These are phyloP conservation scores for Toxotes chatareus DNA, from an alignment of 2,113 vertebrate genomes.

Conservation along the genomic window DNA sequence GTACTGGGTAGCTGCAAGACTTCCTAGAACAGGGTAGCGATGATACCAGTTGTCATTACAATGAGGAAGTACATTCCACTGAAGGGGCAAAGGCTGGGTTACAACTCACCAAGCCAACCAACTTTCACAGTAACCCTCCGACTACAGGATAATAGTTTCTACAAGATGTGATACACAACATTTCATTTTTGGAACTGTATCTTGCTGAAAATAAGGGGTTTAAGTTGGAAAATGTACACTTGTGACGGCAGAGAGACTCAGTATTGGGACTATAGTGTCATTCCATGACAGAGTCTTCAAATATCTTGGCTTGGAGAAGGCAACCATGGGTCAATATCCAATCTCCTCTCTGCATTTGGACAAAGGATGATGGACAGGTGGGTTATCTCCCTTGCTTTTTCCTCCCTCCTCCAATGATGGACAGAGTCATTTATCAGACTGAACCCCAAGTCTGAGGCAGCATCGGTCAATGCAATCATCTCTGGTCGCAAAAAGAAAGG, in stretches of 20 bases:
- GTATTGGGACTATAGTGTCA: conserved; percentile 35
- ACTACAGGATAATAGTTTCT: conserved; percentile 10
- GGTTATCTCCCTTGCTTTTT: conserved; percentile 61
- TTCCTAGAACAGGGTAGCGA: conserved; percentile 6
- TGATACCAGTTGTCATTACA: conserved; percentile 15
- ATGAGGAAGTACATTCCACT: neutral
- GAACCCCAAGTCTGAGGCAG: conserved; percentile 59
- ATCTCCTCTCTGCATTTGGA: conserved; percentile 73
- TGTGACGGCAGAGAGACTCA: conserved; percentile 37
- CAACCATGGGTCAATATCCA: conserved; percentile 77
- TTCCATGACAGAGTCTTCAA: conserved; percentile 68
- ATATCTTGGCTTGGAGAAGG: conserved; percentile 58
- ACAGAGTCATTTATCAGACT: conserved; percentile 74
- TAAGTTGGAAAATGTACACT: conserved; percentile 5
- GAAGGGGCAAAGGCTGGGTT: conserved; percentile 2
- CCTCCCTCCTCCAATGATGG: conserved; percentile 59
- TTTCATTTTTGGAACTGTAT: conserved; percentile 26
- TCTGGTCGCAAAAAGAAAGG: conserved; percentile 49
- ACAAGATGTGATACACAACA: conserved; percentile 8
- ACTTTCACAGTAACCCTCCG: conserved; percentile 12
- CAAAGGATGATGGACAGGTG: conserved; percentile 77
- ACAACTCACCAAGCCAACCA: neutral
- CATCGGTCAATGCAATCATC: conserved; percentile 73
- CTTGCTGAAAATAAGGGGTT: conserved; percentile 4
- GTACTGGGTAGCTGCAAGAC: neutral